A percentile compares a stretch with the other conserved stretches of the same genome.
Evolutionary conservation across 1,140 invertebrate genomes (phyloP).

Genomic region (Achatina immaculata): DNA sequence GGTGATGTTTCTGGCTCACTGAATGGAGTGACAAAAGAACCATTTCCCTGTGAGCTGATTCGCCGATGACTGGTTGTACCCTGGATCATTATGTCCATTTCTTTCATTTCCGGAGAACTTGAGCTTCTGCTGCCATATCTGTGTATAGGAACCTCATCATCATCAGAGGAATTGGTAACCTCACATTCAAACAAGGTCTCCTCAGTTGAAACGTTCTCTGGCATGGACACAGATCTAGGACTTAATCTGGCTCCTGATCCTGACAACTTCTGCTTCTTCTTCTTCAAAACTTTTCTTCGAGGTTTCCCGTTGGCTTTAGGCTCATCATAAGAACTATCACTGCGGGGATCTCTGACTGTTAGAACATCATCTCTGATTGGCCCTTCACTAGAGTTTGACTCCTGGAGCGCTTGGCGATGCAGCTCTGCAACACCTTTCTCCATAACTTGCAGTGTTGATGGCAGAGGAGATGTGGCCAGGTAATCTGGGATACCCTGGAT

Average conservation of each 20-base stretch:
- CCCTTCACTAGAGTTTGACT: not conserved
- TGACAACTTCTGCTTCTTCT: slow-evolving; percentile 45
- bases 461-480: slow-evolving; percentile 72
- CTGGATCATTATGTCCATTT: slow-evolving; percentile 24
- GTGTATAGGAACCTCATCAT: slow-evolving; percentile 51
- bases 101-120: slow-evolving; percentile 34
- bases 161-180: slow-evolving; percentile 73
- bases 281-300: slow-evolving; percentile 51
- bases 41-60: slow-evolving; percentile 50
- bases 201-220: slow-evolving; percentile 36
- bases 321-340: slow-evolving; percentile 45
- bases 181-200: slow-evolving; percentile 74
- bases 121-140: slow-evolving; percentile 69
- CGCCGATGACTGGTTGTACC: slow-evolving; percentile 41
- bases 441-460: slow-evolving; percentile 58
- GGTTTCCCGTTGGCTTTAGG: slow-evolving; percentile 48
- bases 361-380: not conserved
- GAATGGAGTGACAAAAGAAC: slow-evolving; percentile 82
- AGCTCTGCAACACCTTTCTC: slow-evolving; percentile 60
- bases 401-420: slow-evolving; percentile 35
- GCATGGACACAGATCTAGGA: slow-evolving; percentile 42
- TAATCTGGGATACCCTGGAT: slow-evolving; percentile 61
- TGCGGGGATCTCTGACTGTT: slow-evolving; percentile 21
- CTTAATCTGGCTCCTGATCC: slow-evolving; percentile 2
- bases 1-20: slow-evolving; percentile 89